Base-by-base conservation (phyloP, 1,140 invertebrate species). In the Ostrea edulis region DNA sequence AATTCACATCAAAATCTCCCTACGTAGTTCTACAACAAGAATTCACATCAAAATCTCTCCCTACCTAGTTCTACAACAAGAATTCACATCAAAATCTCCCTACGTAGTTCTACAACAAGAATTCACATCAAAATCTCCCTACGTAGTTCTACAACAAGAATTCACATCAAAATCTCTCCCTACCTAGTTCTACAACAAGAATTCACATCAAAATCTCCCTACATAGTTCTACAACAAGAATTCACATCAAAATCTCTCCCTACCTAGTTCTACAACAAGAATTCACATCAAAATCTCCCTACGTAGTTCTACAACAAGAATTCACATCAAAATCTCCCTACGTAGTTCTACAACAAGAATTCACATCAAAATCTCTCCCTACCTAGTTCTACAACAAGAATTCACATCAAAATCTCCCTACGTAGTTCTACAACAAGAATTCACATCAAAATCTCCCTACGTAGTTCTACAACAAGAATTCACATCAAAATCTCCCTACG, bases 31-130 rank as follows among this genome's bases (percentile, higher is more conserved):
- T 93, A 88, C 17, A 90, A 84, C 55, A 84, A 62, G 12, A 44
- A 29, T 9, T 53, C 22, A 65, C 7, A n/a, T n/a, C 89, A 85
- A 90, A 91, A 8, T 92, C 92, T 44, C 84, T 89, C 8, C 89
- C 90, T 58, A 71, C 55, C 44, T 91, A 90, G 58, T 93, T 92
- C 92, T 93, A 88, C 17, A 90, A 84, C 55, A 84, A 62, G 12
- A 44, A 29, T 9, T 53, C 22, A 65, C 7, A n/a, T n/a, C 89
- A 85, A 90, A 91, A 8, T 92, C 92, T 44, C 84, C 89, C 90
- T 58, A 71, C 55, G 53, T 91, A 90, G 58, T 93, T 92, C 92
- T 93, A 88, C 17, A 90, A 84, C 55, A 84, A 62, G 12, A 44
- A 29, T 9, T 53, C 22, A 65, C 7, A n/a, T n/a, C 89, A 85